Evolutionary conservation across 2,113 vertebrate genomes (phyloP), one percentile per base, ranked within the genome.

Genomic region (Rhineura floridana): DNA sequence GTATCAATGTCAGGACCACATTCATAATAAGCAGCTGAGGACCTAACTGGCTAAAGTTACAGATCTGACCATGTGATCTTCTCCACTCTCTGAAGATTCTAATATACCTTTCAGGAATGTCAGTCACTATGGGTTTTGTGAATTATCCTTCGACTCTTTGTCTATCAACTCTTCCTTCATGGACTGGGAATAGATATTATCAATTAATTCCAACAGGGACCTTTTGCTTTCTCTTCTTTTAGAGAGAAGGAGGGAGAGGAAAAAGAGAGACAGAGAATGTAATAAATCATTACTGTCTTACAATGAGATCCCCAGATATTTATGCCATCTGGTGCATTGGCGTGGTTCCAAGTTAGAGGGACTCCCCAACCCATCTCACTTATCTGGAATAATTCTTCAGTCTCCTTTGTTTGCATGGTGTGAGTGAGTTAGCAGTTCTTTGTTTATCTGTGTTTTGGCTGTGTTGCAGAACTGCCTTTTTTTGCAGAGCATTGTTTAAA

Each of bases 271-370:
- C 52, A n/a, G 33, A 52, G 33, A 82, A 83, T 83, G 87, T 30
- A 88, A 83, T 83, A 83, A 83, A 88, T 76, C 81, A 83, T 42
- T 50, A 75, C 44, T 82, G 79, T 82, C 59, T 88, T 83, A 39
- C 59, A 83, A 11, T 75, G 59, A 65, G 23, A 83, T 76, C 59
- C 72, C 55, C n/a, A 77, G 72, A 88, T 88, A 88, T 39, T 21
- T 48, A 83, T 77, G 9, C 73, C 59, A 78, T 78, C 84, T 86
- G 84, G 73, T 50, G 42, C 42, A 87, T 65, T 67, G 81, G 62
- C 72, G 33, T 83, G 59, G 28, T 77, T 88, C 25, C n/a, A 65
- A 3, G 6, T 52, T 42, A 65, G 44, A 77, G 62, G 59, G 48
- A 6, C 17, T 76, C 62, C 76, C n/a, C n/a, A 77, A 77, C 17